Base-by-base conservation (phyloP, 2,797 vertebrate genomes). In the Dryobates pubescens region DNA sequence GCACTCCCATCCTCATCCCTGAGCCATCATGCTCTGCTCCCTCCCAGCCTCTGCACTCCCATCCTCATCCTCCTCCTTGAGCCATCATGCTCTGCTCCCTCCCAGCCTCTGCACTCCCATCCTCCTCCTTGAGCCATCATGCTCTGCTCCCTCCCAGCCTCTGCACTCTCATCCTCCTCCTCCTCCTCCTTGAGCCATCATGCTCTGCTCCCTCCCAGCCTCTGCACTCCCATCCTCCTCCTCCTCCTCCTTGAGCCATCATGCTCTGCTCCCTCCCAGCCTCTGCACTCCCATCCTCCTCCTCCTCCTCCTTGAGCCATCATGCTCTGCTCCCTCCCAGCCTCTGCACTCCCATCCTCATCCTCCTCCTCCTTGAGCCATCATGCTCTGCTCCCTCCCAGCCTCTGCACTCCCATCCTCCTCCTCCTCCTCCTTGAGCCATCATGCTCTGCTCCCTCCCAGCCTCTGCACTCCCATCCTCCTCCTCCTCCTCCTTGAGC, bases 241-340 rank as follows among this genome's bases (percentile, higher is more conserved):
- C 36, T 36, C 36, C 36, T 36, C 36, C 36, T 36, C n/a, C n/a
- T n/a, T 36, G 3, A 18, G 30, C 1, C 0, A 1, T 9, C 29
- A 36, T 36, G 36, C 32, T 59, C 29, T 41, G 49, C 41, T 38
- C 82, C 43, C n/a, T 8, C 36, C 17, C 0, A 1, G 24, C 10
- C 61, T 29, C 47, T 23, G 5, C 32, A n/a, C n/a, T n/a, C n/a
- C n/a, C n/a, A n/a, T n/a, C n/a, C n/a, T n/a, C n/a, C n/a, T n/a
- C n/a, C n/a, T 20, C 49, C 47, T 47, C 45, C 47, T 63, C 51
- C 29, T 27, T 0, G 4, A 18, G 30, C 1, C 0, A 1, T 9
- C 29, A 36, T 36, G 36, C 32, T 54, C 29, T 41, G 49, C 41
- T 38, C 82, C 43, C n/a, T 9, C 36, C 17, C 0, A 1, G 24